Evolutionary conservation across 2,888 invertebrate genomes (phyloP).

Genomic region (Pachliopta kotzebuea): DNA sequence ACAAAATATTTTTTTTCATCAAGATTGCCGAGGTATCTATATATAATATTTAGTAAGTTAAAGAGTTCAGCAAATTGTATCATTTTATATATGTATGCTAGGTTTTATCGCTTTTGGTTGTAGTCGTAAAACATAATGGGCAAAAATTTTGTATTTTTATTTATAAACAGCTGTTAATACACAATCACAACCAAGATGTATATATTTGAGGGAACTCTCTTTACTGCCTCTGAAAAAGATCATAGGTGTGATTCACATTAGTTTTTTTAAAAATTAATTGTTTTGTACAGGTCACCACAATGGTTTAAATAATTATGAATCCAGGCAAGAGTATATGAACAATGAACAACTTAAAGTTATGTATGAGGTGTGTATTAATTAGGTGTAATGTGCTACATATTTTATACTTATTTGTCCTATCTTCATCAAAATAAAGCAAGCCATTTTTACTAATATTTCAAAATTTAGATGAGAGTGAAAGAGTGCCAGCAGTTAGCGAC

Average conservation of each 20-base stretch:
- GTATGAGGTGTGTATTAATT: slow-evolving; percentile 68
- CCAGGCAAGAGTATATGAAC: slow-evolving; percentile 64
- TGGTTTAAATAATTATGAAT: slow-evolving; percentile 63
- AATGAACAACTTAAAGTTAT: slow-evolving; percentile 66
- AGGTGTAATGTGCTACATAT: too few species aligned
- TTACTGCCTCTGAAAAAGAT: neutral
- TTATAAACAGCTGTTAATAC: neutral
- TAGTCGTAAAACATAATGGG: too few species aligned
- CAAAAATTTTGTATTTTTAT: neutral
- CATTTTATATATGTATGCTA: neutral
- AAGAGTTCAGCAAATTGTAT: neutral
- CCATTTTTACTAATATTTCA: neutral
- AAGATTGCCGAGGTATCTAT: slow-evolving; percentile 59
- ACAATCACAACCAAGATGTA: neutral
- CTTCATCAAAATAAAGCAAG: too few species aligned
- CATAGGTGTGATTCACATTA: neutral
- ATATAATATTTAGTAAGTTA: neutral
- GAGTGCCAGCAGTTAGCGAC: slow-evolving; percentile 68
- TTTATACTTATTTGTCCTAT: too few species aligned
- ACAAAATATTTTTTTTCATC: slow-evolving; percentile 65
- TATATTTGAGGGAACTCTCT: too few species aligned
- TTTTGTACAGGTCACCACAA: slow-evolving; percentile 57
- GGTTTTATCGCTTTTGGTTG: too few species aligned
- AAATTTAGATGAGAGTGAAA: slow-evolving; percentile 67
- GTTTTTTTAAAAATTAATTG: neutral